Percentiles rank a stretch among this genome's conserved stretches.
These are phyloP conservation scores for Phyto melanocephala DNA, from an alignment of 2,888 invertebrate genomes.

Conservation along the genomic window DNA sequence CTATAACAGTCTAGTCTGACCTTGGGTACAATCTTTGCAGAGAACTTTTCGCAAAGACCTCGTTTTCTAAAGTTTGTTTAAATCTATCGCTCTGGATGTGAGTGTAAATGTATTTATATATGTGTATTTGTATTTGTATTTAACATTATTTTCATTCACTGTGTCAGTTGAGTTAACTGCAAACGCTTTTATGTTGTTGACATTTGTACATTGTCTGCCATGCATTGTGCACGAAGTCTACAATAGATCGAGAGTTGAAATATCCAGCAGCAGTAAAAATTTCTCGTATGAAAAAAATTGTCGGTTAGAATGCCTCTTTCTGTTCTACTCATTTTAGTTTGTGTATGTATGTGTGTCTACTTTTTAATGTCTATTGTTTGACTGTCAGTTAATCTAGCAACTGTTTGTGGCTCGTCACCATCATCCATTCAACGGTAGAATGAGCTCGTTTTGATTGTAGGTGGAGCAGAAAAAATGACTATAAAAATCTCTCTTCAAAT, in stretches of 20 bases:
- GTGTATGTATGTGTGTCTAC: neutral
- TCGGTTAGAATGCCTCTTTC: constrained; percentile 51
- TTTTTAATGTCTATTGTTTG: constrained; percentile 55
- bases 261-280: constrained; percentile 49
- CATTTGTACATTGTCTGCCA: constrained; percentile 74
- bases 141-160: constrained; percentile 61
- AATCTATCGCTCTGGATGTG: neutral
- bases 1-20: no score
- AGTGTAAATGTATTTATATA: neutral
- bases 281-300: constrained; percentile 32
- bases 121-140: constrained; percentile 8
- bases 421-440: constrained; percentile 55
- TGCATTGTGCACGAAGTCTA: constrained; percentile 68
- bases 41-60: neutral
- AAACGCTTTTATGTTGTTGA: constrained; percentile 69
- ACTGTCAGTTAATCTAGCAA: constrained; percentile 64
- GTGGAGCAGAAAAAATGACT: constrained; percentile 39
- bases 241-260: constrained; percentile 47
- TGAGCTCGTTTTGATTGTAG: constrained; percentile 45
- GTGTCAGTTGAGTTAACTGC: constrained; percentile 65
- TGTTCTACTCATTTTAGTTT: neutral
- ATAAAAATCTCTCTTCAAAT: constrained; percentile 40
- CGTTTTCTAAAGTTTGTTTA: neutral
- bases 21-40: no score
- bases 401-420: constrained; percentile 64